Percentiles rank a stretch among this genome's conserved stretches.
phyloP scores from a whole-genome alignment of 2,113 vertebrate species.

The Charina bottae region DNA sequence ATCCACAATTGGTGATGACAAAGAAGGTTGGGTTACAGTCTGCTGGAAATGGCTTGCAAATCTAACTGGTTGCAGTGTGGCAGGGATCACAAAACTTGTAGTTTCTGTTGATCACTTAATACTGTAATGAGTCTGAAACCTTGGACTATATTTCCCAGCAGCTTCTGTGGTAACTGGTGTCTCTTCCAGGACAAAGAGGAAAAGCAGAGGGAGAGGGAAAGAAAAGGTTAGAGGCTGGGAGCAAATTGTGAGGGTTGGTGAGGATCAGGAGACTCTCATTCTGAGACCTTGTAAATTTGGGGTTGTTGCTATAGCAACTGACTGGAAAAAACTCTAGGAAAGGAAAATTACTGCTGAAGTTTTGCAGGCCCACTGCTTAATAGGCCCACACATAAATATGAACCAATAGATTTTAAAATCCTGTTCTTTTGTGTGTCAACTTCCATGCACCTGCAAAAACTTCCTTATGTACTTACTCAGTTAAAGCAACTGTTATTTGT shows the following conservation, averaged over 20 bases:
- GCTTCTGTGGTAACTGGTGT: background rate
- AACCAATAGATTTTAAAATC: background rate
- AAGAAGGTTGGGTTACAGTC: background rate
- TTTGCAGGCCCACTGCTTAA: background rate
- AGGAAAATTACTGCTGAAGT: background rate
- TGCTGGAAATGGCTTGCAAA: background rate
- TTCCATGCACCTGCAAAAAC: background rate
- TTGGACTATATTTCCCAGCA: background rate
- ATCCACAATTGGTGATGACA: background rate
- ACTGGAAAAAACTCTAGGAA: background rate
- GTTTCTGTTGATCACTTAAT: background rate
- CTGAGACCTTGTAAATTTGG: background rate
- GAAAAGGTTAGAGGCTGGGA: background rate
- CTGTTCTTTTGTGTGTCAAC: background rate
- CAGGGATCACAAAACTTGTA: background rate
- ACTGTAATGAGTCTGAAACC: background rate
- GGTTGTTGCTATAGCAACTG: background rate
- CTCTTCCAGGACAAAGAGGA: background rate
- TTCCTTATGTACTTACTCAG: background rate
- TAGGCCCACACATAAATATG: background rate
- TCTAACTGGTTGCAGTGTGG: background rate
- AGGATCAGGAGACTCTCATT: background rate
- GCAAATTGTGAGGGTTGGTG: background rate
- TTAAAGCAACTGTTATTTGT: background rate
- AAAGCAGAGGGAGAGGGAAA: background rate